phyloP scores from a whole-genome alignment of 2,797 vertebrate genomes.

The Syndactyla subalaris region DNA sequence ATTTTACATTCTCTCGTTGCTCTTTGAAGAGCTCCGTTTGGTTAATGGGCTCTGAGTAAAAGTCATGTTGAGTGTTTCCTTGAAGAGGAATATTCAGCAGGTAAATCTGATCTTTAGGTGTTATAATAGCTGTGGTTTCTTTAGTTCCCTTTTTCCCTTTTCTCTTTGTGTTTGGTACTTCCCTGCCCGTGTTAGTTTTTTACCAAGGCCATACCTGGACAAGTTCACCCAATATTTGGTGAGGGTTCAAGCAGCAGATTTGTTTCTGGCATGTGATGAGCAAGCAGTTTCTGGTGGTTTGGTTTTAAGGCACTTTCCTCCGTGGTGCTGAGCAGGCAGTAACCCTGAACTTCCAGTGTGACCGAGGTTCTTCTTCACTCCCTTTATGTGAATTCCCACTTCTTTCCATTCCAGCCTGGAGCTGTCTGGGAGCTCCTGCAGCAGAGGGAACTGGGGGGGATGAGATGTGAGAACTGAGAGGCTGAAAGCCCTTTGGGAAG shows the following conservation, averaged over 20 bases:
- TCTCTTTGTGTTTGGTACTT: not conserved
- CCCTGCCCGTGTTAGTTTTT: not conserved
- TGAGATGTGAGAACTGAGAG: not conserved
- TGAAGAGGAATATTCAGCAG: not conserved
- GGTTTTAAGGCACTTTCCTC: not conserved
- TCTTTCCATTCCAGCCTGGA: not conserved
- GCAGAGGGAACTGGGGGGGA: not conserved
- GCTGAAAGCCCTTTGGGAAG: not conserved
- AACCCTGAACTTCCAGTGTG: not conserved
- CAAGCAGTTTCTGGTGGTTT: not conserved
- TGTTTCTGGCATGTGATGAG: not conserved
- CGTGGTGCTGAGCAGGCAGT: not conserved
- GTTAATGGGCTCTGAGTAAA: not conserved
- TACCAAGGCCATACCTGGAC: not conserved
- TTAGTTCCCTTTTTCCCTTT: not conserved
- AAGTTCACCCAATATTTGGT: fast-evolving
- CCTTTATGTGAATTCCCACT: not conserved
- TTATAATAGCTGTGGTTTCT: not conserved
- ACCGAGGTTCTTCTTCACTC: not conserved
- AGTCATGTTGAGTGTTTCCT: not conserved
- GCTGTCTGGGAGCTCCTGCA: not conserved
- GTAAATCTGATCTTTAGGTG: not conserved
- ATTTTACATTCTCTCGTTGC: not conserved
- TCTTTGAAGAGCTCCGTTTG: not conserved
- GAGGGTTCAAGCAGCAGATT: not conserved